Evolutionary conservation across 1,140 invertebrate genomes (phyloP).

Genomic region (Anastatus disparis): DNA sequence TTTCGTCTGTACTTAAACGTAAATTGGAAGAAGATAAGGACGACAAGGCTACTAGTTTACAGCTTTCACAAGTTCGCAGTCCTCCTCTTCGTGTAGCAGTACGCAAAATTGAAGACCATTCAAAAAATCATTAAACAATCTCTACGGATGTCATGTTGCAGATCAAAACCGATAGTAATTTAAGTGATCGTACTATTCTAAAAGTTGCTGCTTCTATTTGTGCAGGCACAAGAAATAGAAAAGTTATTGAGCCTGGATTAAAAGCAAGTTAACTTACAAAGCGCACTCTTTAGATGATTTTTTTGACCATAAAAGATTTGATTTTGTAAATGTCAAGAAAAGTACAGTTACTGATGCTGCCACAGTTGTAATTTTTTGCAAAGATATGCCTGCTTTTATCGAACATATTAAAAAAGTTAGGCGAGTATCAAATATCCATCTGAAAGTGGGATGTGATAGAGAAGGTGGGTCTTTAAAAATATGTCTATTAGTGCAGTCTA

Average conservation of each 20-base stretch:
- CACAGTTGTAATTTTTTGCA: background rate
- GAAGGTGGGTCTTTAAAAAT: conserved; percentile 29
- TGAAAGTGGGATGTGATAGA: conserved; percentile 28
- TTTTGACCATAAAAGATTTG: conserved; percentile 25
- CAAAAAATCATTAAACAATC: too few relatives aligned
- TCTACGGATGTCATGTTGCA: too few relatives aligned
- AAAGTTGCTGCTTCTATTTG: background rate
- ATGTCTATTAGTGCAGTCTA: conserved; percentile 37
- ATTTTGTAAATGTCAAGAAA: conserved; percentile 4
- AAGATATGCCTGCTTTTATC: background rate
- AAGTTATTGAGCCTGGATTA: conserved; percentile 9
- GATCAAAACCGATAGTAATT: too few relatives aligned
- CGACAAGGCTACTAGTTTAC: too few relatives aligned
- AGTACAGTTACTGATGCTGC: background rate
- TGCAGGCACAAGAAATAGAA: background rate
- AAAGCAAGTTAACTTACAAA: conserved; percentile 26
- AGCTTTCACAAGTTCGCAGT: too few relatives aligned
- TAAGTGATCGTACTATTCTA: background rate
- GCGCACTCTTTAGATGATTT: background rate
- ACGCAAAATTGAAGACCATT: too few relatives aligned
- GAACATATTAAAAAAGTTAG: conserved; percentile 6
- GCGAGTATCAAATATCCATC: background rate
- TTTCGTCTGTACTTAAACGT: too few relatives aligned
- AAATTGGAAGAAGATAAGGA: too few relatives aligned
- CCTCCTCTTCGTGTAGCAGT: too few relatives aligned